phyloP scores from a whole-genome alignment of 1,140 invertebrate genomes.

The Plectus sambesii region DNA sequence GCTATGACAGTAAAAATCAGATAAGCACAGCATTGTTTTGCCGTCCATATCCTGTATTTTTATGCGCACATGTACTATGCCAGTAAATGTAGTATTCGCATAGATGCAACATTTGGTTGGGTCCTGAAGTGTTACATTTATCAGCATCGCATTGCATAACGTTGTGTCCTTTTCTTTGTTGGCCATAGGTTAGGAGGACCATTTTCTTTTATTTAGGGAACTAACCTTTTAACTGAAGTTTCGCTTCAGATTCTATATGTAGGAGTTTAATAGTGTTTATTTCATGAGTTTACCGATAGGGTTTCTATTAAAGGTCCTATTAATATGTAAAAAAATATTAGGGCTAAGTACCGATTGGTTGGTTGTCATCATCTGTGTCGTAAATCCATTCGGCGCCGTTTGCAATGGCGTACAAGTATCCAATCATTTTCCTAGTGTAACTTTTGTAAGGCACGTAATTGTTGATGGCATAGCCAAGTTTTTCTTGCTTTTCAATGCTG shows the following conservation, averaged over 20 bases:
- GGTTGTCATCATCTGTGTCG: slow-evolving; percentile 46
- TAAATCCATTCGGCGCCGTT: slow-evolving; percentile 44
- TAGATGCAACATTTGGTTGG: too few relatives aligned
- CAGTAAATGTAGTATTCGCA: too few relatives aligned
- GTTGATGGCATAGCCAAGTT: slow-evolving; percentile 14
- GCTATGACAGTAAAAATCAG: too few relatives aligned
- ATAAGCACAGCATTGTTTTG: too few relatives aligned
- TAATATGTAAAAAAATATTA: slow-evolving; percentile 9
- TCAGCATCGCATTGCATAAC: slow-evolving; percentile 13
- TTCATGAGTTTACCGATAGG: not conserved
- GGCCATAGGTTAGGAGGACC: slow-evolving; percentile 9
- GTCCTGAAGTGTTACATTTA: too few relatives aligned
- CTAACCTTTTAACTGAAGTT: slow-evolving; percentile 16
- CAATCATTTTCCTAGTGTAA: slow-evolving; percentile 32
- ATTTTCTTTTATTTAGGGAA: slow-evolving; percentile 6
- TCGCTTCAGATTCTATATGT: slow-evolving; percentile 1
- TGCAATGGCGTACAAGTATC: slow-evolving; percentile 33
- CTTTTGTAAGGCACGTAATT: slow-evolving; percentile 23
- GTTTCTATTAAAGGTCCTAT: slow-evolving; percentile 14
- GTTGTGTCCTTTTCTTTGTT: not conserved
- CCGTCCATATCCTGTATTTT: too few relatives aligned
- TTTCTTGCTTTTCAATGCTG: slow-evolving; percentile 22
- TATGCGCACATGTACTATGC: too few relatives aligned
- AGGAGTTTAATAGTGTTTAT: slow-evolving; percentile 11
- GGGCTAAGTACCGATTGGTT: slow-evolving; percentile 18